Conservation (phyloP, 1,140 invertebrate species). For the Meloidogyne hapla region DNA sequence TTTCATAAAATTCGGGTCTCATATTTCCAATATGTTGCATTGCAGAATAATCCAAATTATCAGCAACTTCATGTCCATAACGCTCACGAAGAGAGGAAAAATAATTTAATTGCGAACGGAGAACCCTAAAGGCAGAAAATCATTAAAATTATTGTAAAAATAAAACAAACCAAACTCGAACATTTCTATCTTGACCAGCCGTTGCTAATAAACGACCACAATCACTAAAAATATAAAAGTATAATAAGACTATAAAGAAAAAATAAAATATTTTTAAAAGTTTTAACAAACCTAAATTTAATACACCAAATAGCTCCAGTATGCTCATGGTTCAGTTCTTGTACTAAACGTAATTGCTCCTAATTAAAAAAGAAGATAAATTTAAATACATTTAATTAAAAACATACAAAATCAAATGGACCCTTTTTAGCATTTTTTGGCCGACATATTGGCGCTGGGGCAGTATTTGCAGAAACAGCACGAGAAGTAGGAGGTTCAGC, state of each 20-base stretch:
- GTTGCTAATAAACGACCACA: constrained; percentile 83
- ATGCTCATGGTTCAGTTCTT: constrained; percentile 78
- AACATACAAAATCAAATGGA: constrained; percentile 83
- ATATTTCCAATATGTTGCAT: constrained; percentile 11
- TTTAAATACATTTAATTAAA: not conserved
- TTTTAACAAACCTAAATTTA: constrained; percentile 80
- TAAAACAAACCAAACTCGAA: constrained; percentile 77
- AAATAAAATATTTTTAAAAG: constrained; percentile 4
- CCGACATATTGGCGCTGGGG: constrained; percentile 44
- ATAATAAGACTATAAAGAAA: too few species aligned
- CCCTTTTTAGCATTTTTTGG: constrained; percentile 74
- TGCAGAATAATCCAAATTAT: constrained; percentile 12
- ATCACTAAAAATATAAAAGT: constrained; percentile 81
- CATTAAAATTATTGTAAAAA: not conserved
- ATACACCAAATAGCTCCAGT: constrained; percentile 93
- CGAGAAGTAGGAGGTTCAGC: constrained; percentile 19
- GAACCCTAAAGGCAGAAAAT: constrained; percentile 14
- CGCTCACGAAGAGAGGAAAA: constrained; percentile 15
- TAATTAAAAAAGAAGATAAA: not conserved
- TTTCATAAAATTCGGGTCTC: constrained; percentile 9
- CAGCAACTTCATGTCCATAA: constrained; percentile 11
- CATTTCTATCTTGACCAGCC: constrained; percentile 87
- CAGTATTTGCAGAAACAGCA: not conserved
- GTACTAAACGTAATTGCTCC: constrained; percentile 73
- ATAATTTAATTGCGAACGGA: constrained; percentile 17